Evolutionary conservation across 2,113 vertebrate genomes (phyloP).

Genomic region (Sminthopsis crassicaudata): DNA sequence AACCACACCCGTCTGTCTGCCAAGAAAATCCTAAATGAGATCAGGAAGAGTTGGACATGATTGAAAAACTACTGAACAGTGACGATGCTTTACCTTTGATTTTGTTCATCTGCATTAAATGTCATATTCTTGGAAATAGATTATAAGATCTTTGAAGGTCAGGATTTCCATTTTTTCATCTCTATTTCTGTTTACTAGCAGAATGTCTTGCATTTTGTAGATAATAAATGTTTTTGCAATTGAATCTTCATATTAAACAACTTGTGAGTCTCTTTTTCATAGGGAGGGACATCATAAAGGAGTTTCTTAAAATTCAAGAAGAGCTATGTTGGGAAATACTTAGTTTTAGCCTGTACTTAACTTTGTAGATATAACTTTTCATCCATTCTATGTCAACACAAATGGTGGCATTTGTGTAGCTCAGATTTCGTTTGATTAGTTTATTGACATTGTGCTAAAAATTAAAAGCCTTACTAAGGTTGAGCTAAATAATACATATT

Average conservation of each 20-base stretch:
- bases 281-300: conserved; percentile 30
- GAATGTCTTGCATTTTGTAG: neutral
- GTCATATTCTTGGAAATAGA: neutral
- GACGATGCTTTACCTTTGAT: neutral
- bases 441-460: neutral
- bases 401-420: neutral
- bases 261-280: neutral
- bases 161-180: neutral
- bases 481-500: neutral
- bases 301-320: neutral
- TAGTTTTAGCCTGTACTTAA: neutral
- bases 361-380: neutral
- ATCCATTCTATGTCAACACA: neutral
- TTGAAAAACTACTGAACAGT: neutral
- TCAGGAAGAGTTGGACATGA: neutral
- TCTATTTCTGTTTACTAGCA: accelerated
- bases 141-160: neutral
- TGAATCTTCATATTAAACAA: neutral
- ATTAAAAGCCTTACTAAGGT: neutral
- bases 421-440: neutral
- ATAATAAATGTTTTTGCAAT: neutral
- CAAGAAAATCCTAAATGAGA: neutral
- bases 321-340: neutral
- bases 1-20: neutral
- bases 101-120: neutral